Percentiles rank a stretch among this genome's conserved stretches.
Evolutionary conservation across 2,113 vertebrate genomes (phyloP).

Genomic region (Pithys albifrons): DNA sequence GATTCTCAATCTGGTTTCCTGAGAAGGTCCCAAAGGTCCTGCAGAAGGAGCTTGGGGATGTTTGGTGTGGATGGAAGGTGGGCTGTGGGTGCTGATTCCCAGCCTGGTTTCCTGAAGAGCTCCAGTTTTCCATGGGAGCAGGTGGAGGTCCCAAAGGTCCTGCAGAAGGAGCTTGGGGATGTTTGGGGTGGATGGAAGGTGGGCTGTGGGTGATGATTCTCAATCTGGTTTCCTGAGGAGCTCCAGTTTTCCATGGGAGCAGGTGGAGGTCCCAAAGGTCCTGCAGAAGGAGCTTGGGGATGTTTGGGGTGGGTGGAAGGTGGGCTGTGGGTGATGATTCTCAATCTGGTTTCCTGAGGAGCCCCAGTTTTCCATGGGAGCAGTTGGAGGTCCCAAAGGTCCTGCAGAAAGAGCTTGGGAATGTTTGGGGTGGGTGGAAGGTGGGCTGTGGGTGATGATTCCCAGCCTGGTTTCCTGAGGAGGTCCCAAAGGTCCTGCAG

Average conservation of each 20-base stretch:
- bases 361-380: too few species aligned
- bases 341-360: not conserved
- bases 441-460: too few species aligned
- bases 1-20: not conserved
- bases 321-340: not conserved
- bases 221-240: not conserved
- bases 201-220: not conserved
- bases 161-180: not conserved
- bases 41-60: not conserved
- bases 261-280: too few species aligned
- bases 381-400: not conserved
- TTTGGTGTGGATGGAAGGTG: not conserved
- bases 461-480: too few species aligned
- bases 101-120: not conserved
- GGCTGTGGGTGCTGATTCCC: not conserved
- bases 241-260: accelerated
- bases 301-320: not conserved
- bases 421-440: too few species aligned
- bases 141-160: too few species aligned
- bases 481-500: too few species aligned
- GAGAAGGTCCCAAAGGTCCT: not conserved
- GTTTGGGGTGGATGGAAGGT: not conserved
- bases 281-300: not conserved
- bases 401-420: too few species aligned
- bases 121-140: accelerated